A percentile compares a stretch with the other conserved stretches of the same genome.
Conservation (phyloP, 2,888 invertebrate species). For the Dione juno region DNA sequence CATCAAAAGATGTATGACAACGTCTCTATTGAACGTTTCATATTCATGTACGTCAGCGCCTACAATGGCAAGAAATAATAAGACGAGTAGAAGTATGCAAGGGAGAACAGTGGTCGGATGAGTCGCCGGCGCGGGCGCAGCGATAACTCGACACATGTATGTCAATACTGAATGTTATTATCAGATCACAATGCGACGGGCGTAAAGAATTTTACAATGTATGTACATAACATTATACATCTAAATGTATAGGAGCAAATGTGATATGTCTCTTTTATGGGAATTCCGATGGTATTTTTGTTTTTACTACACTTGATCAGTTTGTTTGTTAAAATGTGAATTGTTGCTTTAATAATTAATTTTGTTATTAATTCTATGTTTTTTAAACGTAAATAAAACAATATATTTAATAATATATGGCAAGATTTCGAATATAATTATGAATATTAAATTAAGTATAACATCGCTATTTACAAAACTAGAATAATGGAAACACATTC, state of each 20-base stretch:
- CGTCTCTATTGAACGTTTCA: conserved; percentile 77
- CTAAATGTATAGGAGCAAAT: conserved; percentile 22
- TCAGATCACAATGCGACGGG: conserved; percentile 38
- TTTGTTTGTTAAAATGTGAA: too few relatives aligned
- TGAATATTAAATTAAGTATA: too few relatives aligned
- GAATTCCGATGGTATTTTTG: conserved; percentile 18
- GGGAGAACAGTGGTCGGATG: conserved; percentile 61
- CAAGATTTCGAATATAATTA: too few relatives aligned
- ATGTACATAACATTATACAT: conserved; percentile 23
- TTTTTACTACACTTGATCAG: neutral
- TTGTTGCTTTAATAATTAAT: neutral
- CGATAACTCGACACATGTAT: conserved; percentile 40
- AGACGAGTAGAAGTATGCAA: conserved; percentile 65
- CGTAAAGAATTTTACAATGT: conserved; percentile 33
- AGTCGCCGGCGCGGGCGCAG: conserved; percentile 49
- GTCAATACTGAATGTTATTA: conserved; percentile 44
- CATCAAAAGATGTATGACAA: conserved; percentile 73
- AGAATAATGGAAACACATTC: conserved; percentile 30
- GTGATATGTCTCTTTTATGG: conserved; percentile 30
- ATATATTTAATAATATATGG: too few relatives aligned
- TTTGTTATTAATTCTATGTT: too few relatives aligned
- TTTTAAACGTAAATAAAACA: too few relatives aligned
- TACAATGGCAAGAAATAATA: conserved; percentile 71
- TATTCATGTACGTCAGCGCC: conserved; percentile 72
- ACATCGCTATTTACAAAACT: too few relatives aligned